Evolutionary conservation across 2,888 invertebrate species (phyloP).

Genomic region (Heterodera filipjevi): DNA sequence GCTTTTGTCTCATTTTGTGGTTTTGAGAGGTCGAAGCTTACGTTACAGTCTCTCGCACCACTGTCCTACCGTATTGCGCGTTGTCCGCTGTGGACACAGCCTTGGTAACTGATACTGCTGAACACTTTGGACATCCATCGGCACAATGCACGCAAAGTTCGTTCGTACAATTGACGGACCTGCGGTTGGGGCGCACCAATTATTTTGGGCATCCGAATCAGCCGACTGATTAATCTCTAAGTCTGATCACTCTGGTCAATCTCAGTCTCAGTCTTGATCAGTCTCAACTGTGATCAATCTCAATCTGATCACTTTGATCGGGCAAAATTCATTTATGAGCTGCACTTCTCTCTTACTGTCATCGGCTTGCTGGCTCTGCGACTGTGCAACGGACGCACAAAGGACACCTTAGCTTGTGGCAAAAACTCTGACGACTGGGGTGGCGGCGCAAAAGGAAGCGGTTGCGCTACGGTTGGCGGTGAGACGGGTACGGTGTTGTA

Average conservation of each 20-base stretch:
- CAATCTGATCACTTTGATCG: background rate
- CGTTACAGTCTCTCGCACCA: background rate
- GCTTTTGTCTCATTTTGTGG: too few species aligned
- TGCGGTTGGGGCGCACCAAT: background rate
- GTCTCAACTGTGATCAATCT: background rate
- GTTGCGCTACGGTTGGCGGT: background rate
- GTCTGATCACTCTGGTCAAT: background rate
- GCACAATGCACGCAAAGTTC: conserved; percentile 59
- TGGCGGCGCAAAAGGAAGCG: background rate
- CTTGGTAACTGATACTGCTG: conserved; percentile 55
- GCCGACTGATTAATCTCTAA: too few species aligned
- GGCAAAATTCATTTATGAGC: background rate
- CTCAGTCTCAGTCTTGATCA: background rate
- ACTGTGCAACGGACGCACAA: background rate
- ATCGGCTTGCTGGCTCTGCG: background rate
- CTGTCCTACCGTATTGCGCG: conserved; percentile 52
- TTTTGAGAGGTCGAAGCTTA: background rate
- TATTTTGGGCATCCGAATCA: too few species aligned
- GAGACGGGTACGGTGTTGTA: background rate
- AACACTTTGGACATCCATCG: conserved; percentile 63
- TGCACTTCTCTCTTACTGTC: background rate
- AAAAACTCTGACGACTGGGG: conserved; percentile 1
- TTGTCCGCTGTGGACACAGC: conserved; percentile 58
- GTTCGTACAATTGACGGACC: conserved; percentile 56
- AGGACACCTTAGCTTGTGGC: background rate